Conservation (phyloP, 2,888 invertebrate species). For the Spilosoma lubricipeda region DNA sequence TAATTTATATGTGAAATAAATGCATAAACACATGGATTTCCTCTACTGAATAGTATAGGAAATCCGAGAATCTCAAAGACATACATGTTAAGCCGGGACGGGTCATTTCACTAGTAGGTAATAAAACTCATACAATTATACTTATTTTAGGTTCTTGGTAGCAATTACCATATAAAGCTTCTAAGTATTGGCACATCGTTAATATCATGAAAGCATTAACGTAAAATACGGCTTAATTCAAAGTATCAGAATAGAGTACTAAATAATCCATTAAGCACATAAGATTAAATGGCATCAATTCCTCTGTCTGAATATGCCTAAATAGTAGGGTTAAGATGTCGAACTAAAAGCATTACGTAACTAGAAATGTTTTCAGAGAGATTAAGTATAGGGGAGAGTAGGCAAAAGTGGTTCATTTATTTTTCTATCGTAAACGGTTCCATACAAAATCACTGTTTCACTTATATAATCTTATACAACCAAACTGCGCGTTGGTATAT, state of each 20-base stretch:
- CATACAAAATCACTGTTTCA: not conserved
- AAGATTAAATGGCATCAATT: constrained; percentile 44
- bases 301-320: constrained; percentile 32
- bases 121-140: not conserved
- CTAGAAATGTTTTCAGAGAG: constrained; percentile 37
- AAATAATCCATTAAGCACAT: constrained; percentile 44
- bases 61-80: too few species aligned
- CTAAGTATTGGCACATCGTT: not conserved
- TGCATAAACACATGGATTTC: too few species aligned
- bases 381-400: constrained; percentile 28
- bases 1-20: too few species aligned
- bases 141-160: not conserved
- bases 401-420: not conserved
- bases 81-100: too few species aligned
- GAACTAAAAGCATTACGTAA: constrained; percentile 43
- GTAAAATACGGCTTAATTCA: constrained; percentile 7
- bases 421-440: not conserved
- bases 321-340: constrained; percentile 34
- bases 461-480: not conserved
- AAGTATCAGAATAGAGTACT: constrained; percentile 25
- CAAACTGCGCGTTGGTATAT: not conserved
- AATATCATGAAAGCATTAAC: constrained; percentile 14
- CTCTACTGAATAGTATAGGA: too few species aligned
- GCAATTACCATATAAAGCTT: not conserved
- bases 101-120: too few species aligned